These are phyloP conservation scores for Anolis sagrei DNA, from an alignment of 2,113 vertebrate genomes.

Conservation along the genomic window DNA sequence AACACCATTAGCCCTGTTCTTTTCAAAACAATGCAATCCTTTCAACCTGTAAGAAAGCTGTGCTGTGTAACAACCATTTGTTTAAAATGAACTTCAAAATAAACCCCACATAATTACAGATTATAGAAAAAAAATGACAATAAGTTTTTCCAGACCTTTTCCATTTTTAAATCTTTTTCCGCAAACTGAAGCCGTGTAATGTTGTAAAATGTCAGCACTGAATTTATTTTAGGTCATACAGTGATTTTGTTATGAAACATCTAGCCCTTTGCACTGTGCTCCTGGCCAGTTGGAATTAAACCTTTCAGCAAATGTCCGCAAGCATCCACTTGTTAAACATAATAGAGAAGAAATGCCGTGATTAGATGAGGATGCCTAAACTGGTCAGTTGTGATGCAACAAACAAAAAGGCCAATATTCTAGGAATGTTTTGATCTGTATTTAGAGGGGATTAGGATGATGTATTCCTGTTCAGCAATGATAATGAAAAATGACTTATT, in stretches of 20 bases:
- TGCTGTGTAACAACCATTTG: not conserved
- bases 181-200: not conserved
- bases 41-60: not conserved
- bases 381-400: slow-evolving; percentile 7
- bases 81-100: not conserved
- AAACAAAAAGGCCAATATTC: slow-evolving; percentile 20
- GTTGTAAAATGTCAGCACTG: not conserved
- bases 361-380: slow-evolving; percentile 5
- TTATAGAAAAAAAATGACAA: not conserved
- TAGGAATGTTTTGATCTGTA: not conserved
- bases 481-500: slow-evolving; percentile 16
- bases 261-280: not conserved
- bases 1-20: not conserved
- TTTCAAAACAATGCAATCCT: not conserved
- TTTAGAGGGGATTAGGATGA: slow-evolving; percentile 27
- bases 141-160: not conserved
- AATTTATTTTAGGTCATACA: slow-evolving; percentile 11
- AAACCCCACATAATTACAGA: not conserved
- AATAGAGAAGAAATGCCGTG: slow-evolving; percentile 21
- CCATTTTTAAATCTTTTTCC: not conserved
- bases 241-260: slow-evolving; percentile 2
- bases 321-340: not conserved
- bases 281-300: slow-evolving; percentile 8
- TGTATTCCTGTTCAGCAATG: not conserved
- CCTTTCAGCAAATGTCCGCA: not conserved